These are phyloP conservation scores for Kryphioiulus occultus DNA, from an alignment of 2,888 invertebrate genomes.

Conservation along the genomic window DNA sequence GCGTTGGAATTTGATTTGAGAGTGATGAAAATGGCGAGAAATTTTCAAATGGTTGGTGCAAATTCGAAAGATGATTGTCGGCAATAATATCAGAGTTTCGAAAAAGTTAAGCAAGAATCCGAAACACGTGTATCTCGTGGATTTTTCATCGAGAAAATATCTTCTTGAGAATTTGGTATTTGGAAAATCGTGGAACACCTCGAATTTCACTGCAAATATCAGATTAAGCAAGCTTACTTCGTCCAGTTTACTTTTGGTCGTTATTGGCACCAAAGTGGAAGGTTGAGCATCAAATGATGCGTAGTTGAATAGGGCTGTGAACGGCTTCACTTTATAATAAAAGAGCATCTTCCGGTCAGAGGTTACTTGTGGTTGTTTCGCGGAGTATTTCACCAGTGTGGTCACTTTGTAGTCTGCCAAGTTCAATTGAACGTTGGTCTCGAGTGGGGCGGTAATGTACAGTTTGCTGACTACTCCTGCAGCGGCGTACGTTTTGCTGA, in stretches of 20 bases:
- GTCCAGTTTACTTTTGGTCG: conserved; percentile 11
- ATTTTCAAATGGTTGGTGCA: too few species aligned
- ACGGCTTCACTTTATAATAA: conserved; percentile 42
- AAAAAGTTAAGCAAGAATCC: too few species aligned
- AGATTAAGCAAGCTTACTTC: conserved; percentile 20
- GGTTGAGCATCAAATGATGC: neutral
- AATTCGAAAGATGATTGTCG: too few species aligned
- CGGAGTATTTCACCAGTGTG: neutral
- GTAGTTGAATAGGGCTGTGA: conserved; percentile 28
- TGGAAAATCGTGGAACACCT: too few species aligned
- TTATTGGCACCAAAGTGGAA: neutral
- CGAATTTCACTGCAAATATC: neutral
- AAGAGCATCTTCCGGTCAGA: conserved; percentile 1
- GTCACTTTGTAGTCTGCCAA: neutral
- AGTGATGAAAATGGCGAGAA: neutral
- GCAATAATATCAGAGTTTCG: too few species aligned
- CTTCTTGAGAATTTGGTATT: too few species aligned
- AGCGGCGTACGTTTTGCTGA: conserved; percentile 11
- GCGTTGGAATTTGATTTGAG: too few species aligned
- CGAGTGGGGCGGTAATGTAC: conserved; percentile 6
- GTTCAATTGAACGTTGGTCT: neutral
- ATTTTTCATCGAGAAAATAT: too few species aligned
- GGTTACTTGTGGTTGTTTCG: neutral
- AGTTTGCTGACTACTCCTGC: conserved; percentile 42
- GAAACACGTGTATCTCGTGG: too few species aligned